These are phyloP conservation scores for Amphiprion clarkii DNA, from an alignment of 2,797 vertebrate genomes.

Conservation along the genomic window DNA sequence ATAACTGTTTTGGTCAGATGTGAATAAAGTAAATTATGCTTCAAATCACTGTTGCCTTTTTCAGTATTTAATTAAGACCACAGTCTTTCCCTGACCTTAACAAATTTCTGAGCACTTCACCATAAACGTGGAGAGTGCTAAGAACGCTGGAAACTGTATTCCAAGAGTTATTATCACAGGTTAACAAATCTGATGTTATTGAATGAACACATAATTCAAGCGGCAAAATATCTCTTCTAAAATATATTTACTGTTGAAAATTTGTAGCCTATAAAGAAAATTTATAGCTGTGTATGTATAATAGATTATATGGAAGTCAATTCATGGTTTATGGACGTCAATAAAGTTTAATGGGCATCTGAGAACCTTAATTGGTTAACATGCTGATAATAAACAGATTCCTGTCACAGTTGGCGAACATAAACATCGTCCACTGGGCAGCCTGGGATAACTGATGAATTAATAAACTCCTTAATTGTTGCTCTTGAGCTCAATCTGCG, in stretches of 20 bases:
- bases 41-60: slow-evolving; percentile 30
- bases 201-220: neutral
- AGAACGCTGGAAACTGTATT: neutral
- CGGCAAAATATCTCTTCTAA: neutral
- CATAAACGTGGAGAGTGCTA: neutral
- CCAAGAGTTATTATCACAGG: neutral
- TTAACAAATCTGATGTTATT: neutral
- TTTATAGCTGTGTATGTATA: slow-evolving; percentile 30
- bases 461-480: slow-evolving; percentile 58
- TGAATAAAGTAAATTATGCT: slow-evolving; percentile 1
- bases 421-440: slow-evolving; percentile 32
- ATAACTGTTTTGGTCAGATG: slow-evolving; percentile 5
- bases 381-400: slow-evolving; percentile 45
- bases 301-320: slow-evolving; percentile 11
- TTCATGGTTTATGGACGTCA: slow-evolving; percentile 53
- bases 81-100: slow-evolving; percentile 1
- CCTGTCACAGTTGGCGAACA: slow-evolving; percentile 32
- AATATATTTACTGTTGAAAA: slow-evolving; percentile 5
- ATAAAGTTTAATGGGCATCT: slow-evolving; percentile 51
- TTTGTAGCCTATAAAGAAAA: neutral
- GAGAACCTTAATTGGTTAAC: slow-evolving; percentile 49
- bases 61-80: slow-evolving; percentile 7
- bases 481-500: slow-evolving; percentile 31
- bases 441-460: slow-evolving; percentile 53
- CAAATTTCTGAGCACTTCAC: slow-evolving; percentile 6